These are phyloP conservation scores for Chinchilla lanigera DNA, from an alignment of 2,113 vertebrate genomes.

Conservation along the genomic window DNA sequence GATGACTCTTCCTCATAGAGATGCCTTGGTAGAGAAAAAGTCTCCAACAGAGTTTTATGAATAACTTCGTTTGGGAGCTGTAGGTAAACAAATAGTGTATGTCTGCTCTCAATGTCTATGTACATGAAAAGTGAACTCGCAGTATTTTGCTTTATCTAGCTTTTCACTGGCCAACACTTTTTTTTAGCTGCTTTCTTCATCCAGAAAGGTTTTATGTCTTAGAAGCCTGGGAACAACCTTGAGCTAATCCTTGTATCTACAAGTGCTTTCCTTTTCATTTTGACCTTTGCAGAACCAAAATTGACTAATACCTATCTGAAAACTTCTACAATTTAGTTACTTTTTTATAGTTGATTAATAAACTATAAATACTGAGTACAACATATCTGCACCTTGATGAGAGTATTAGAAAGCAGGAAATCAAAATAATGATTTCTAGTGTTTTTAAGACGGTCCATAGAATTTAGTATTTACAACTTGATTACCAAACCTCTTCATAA, in stretches of 20 bases:
- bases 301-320: constrained; percentile 6
- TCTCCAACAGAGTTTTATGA: not conserved
- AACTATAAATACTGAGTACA: constrained; percentile 48
- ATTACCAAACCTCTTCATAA: constrained; percentile 76
- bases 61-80: not conserved
- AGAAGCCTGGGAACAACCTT: not conserved
- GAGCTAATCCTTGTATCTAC: not conserved
- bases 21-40: not conserved
- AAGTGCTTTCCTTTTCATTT: not conserved
- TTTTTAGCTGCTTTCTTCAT: not conserved
- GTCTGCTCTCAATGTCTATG: not conserved
- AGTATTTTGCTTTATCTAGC: not conserved
- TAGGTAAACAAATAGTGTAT: not conserved
- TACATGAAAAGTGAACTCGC: not conserved
- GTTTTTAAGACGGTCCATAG: constrained; percentile 67
- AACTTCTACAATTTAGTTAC: constrained; percentile 35
- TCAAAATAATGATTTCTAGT: constrained; percentile 64
- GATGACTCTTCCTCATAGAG: not conserved
- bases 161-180: not conserved
- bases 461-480: constrained; percentile 66
- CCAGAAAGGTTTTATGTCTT: not conserved
- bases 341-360: constrained; percentile 67
- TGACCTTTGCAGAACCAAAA: not conserved
- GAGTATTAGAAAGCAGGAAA: constrained; percentile 49
- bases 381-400: constrained; percentile 74